A percentile compares a stretch with the other conserved stretches of the same genome.
phyloP scores from a whole-genome alignment of 64 coral and sea anemone species.

The Montipora cactus region DNA sequence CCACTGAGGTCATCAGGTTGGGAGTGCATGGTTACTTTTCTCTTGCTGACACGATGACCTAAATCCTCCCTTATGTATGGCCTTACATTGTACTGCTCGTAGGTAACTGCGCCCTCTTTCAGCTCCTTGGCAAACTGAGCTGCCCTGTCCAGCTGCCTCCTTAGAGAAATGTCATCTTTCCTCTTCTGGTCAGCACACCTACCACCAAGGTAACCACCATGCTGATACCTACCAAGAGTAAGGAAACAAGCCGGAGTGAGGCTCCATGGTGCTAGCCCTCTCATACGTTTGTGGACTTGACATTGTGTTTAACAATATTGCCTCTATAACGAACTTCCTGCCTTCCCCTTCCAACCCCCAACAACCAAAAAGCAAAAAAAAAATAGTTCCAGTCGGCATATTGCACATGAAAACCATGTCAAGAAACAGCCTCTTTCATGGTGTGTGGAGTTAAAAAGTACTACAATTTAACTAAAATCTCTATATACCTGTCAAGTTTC shows the following conservation, averaged over 20 bases:
- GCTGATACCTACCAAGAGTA: neutral
- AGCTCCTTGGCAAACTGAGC: conserved; percentile 52
- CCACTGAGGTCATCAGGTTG: conserved; percentile 17
- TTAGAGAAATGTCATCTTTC: conserved; percentile 52
- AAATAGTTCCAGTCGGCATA: neutral
- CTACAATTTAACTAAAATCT: neutral
- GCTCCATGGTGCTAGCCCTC: neutral
- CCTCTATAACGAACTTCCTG: too few species aligned
- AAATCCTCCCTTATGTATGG: conserved; percentile 32
- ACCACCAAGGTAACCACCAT: conserved; percentile 25
- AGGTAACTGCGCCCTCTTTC: neutral
- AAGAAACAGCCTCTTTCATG: neutral
- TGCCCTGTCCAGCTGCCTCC: conserved; percentile 55
- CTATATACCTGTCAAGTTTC: conserved; percentile 36
- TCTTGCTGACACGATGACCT: conserved; percentile 31
- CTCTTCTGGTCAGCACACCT: conserved; percentile 34
- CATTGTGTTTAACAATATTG: too few species aligned
- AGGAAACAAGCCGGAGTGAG: too few species aligned
- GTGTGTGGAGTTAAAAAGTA: neutral
- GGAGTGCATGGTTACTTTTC: neutral
- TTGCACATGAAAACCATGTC: neutral
- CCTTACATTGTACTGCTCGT: conserved; percentile 8
- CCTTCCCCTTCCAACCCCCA: too few species aligned
- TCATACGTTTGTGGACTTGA: neutral
- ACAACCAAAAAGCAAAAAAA: neutral